Base-by-base conservation (phyloP, 2,888 invertebrate genomes). In the Meteorus cinctellus region DNA sequence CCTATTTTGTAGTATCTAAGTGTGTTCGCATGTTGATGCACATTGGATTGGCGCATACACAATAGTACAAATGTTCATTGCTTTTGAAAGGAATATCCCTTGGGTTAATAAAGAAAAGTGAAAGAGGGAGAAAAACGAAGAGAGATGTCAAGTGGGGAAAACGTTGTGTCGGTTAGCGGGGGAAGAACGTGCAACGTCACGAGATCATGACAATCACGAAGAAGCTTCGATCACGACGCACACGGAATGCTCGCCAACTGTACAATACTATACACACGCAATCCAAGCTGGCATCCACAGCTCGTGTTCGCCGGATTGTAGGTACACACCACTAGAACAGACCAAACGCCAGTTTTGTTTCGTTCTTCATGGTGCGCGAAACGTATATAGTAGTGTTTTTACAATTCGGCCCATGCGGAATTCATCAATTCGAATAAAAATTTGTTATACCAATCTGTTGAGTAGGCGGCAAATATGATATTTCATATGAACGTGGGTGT, bases 301-400 rank as follows among this genome's bases (percentile, higher is more conserved):
- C 68, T 74, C 72, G 70, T 73, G 79, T 79, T 78, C 78, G 78
- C 79, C 76, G 76, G 76, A 81, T 81, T 79, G 79, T 79, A 75
- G 80, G 73, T 78, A 78, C 72, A 75, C 65, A 79, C 79, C 72
- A 77, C 76, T 79, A 76, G 75, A 77, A 82, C 80, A 81, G 78
- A 77, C 78, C 78, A 79, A 80, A 81, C 79, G 79, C 79, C 82
- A 82, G 82, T 82, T 82, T 82, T 80, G 79, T 81, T 79, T 80
- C 78, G 81, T 76, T 82, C 77, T 75, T 79, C 80, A 72, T 69
- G 73, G 79, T 76, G 81, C 78, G 80, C 75, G 74, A 72, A 67
- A 55, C 27, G 51, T 69, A 10, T 34, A 51, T 69, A 69, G 69
- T 27, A 16, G 62, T 62, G 41, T 41, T 41, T 41, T 41, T 41